Percentiles rank a stretch among this genome's conserved stretches.
Conservation (phyloP, 1,140 invertebrate genomes). For the Caenorhabditis tropicalis region DNA sequence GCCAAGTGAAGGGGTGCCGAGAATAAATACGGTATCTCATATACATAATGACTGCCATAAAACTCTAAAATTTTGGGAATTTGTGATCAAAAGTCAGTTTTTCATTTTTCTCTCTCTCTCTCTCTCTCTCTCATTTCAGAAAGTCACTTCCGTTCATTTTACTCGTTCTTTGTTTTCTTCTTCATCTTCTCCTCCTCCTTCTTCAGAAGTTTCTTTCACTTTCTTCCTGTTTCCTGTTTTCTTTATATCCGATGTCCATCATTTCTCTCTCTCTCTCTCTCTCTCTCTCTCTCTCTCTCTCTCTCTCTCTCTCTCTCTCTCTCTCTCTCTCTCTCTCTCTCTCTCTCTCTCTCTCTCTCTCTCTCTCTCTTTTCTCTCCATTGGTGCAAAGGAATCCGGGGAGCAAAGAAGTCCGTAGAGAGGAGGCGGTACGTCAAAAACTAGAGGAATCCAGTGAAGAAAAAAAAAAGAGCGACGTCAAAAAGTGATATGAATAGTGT, state of each 20-base stretch:
- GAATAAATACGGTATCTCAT: too few species aligned
- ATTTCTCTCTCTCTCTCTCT: constrained; percentile 4
- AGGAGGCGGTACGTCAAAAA: background rate
- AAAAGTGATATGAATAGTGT: constrained; percentile 45
- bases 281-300: constrained; percentile 8
- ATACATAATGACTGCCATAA: too few species aligned
- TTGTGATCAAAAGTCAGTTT: too few species aligned
- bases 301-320: background rate
- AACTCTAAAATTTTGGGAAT: too few species aligned
- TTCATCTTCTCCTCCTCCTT: too few species aligned
- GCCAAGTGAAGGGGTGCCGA: too few species aligned
- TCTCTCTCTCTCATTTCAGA: too few species aligned
- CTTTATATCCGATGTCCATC: background rate
- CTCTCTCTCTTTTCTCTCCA: background rate
- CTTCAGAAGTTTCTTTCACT: background rate
- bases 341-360: too few species aligned
- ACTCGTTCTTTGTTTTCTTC: constrained; percentile 20
- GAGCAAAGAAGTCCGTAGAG: background rate
- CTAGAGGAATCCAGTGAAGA: background rate
- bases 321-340: constrained; percentile 24
- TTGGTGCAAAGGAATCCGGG: background rate
- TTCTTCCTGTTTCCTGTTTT: background rate
- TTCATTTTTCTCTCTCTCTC: too few species aligned
- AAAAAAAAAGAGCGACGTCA: background rate
- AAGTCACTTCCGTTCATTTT: too few species aligned